These are phyloP conservation scores for Diploscapter pachys DNA, from an alignment of 1,140 invertebrate species.

Conservation along the genomic window DNA sequence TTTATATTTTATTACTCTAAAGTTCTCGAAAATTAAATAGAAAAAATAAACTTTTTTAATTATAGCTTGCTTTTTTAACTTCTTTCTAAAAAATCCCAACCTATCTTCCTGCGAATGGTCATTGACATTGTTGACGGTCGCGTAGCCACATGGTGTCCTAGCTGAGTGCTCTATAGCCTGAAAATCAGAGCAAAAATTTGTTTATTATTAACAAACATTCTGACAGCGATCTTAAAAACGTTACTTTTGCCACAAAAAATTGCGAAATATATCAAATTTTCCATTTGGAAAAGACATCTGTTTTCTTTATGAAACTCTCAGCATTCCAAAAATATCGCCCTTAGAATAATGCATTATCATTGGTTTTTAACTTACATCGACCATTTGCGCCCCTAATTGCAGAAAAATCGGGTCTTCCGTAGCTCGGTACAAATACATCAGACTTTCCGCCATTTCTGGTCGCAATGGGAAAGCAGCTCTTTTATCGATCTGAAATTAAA, in stretches of 20 bases:
- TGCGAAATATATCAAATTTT: too few species aligned
- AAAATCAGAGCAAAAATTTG: neutral
- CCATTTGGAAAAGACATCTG: too few species aligned
- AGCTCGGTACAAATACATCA: constrained; percentile 91
- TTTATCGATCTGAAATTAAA: constrained; percentile 64
- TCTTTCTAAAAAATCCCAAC: constrained; percentile 22
- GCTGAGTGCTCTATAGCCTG: constrained; percentile 72
- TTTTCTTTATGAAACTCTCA: too few species aligned
- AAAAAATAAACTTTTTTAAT: too few species aligned
- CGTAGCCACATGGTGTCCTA: constrained; percentile 89
- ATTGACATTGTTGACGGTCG: constrained; percentile 80
- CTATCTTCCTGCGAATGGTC: constrained; percentile 64
- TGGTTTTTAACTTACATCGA: constrained; percentile 62
- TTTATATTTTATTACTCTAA: too few species aligned
- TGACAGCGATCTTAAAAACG: neutral
- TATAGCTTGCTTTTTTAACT: too few species aligned
- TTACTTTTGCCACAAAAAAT: too few species aligned
- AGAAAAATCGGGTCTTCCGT: constrained; percentile 86
- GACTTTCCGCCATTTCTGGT: constrained; percentile 90
- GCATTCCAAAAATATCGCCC: too few species aligned
- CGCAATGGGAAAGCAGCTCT: constrained; percentile 89
- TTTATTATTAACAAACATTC: neutral
- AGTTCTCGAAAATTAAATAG: too few species aligned
- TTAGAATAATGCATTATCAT: too few species aligned
- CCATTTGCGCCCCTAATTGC: constrained; percentile 81